Conservation (phyloP, 2,888 invertebrate species). For the Nemotelus nigrinus region DNA sequence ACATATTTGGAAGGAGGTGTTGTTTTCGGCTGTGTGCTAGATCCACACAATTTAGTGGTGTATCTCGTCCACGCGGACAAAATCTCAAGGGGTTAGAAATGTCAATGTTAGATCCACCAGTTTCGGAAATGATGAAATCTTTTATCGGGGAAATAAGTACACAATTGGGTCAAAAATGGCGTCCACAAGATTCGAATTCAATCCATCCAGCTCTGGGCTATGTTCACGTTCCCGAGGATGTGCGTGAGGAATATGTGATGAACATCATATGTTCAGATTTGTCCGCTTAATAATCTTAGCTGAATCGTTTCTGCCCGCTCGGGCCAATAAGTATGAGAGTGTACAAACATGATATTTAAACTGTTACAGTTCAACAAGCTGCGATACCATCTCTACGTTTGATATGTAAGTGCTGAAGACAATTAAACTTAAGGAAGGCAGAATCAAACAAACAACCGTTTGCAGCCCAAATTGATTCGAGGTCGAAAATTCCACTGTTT, state of each 20-base stretch:
- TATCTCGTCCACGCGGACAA: conserved; percentile 61
- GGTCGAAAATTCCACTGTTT: neutral
- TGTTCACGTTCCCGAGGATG: conserved; percentile 60
- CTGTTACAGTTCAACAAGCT: neutral
- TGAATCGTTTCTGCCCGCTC: neutral
- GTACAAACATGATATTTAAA: no score
- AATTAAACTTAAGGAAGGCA: neutral
- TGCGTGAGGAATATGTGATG: conserved; percentile 62
- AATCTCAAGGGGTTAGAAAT: conserved; percentile 61
- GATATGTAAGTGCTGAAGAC: conserved; percentile 28
- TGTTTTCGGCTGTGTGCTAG: conserved; percentile 66
- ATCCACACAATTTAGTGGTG: conserved; percentile 64
- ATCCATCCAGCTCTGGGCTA: conserved; percentile 60
- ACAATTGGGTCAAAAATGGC: conserved; percentile 62
- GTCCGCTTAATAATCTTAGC: conserved; percentile 43
- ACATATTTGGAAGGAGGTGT: conserved; percentile 67
- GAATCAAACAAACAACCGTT: neutral
- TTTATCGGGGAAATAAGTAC: conserved; percentile 62
- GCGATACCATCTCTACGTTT: conserved; percentile 13
- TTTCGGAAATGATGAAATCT: conserved; percentile 57
- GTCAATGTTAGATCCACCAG: conserved; percentile 61
- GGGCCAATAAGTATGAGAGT: no score
- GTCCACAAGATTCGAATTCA: conserved; percentile 57
- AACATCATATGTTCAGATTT: conserved; percentile 62
- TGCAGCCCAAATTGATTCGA: neutral